A percentile compares a stretch with the other conserved stretches of the same genome.
phyloP scores from a whole-genome alignment of 2,113 vertebrate genomes.

The Peucedramus taeniatus region DNA sequence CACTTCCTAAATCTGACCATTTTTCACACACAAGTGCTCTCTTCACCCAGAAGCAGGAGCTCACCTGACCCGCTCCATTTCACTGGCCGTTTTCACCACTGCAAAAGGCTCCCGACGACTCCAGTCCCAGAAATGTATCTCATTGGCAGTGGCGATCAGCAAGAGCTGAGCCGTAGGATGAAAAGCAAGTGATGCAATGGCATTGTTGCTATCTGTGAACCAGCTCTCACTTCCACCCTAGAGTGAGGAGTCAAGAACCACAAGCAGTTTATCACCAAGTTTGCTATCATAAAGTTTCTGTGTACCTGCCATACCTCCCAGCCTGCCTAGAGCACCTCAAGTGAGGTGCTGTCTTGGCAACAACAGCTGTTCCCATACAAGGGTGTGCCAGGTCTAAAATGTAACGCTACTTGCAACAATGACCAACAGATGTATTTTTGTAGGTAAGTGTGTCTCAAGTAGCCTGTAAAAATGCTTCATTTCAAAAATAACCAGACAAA shows the following conservation, averaged over 20 bases:
- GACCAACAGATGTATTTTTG: neutral
- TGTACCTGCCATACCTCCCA: neutral
- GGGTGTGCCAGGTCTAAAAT: neutral
- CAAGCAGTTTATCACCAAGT: neutral
- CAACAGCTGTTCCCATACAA: neutral
- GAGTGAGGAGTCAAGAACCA: constrained; percentile 45
- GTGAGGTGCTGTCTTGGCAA: neutral
- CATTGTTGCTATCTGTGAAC: constrained; percentile 98
- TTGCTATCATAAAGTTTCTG: neutral
- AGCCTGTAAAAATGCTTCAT: neutral
- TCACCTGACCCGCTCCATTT: constrained; percentile 95
- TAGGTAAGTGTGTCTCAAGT: neutral
- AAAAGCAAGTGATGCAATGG: constrained; percentile 96
- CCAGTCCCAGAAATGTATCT: constrained; percentile 99
- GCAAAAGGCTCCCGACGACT: constrained; percentile 96
- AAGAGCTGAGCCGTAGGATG: constrained; percentile 96
- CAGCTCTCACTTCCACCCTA: constrained; percentile 98
- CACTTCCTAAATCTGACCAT: neutral
- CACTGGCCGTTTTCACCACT: constrained; percentile 94
- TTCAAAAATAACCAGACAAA: neutral
- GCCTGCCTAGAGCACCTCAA: neutral
- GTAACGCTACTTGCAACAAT: neutral
- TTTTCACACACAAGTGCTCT: neutral
- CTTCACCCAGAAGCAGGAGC: neutral
- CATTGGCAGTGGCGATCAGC: constrained; percentile 96